Evolutionary conservation across 1,140 invertebrate species (phyloP).

Genomic region (Drosophila funebris): DNA sequence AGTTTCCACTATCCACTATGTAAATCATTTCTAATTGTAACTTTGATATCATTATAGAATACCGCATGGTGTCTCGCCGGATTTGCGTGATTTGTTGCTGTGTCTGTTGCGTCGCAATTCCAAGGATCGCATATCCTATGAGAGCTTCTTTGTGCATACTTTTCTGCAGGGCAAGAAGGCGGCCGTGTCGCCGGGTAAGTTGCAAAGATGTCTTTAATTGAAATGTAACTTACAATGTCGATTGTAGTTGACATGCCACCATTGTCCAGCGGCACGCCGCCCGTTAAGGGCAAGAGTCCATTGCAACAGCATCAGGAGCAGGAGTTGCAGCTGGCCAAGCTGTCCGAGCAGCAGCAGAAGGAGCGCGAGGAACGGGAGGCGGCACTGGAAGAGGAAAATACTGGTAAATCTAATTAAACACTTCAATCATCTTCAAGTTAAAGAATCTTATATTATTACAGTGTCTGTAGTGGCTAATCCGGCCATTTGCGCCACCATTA

Average conservation of each 20-base stretch:
- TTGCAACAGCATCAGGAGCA: conserved; percentile 76
- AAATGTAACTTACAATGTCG: conserved; percentile 19
- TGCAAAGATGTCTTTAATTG: not conserved
- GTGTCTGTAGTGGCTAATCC: conserved; percentile 81
- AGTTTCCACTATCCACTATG: too few relatives aligned
- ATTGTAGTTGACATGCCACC: conserved; percentile 75
- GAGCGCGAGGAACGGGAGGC: conserved; percentile 69
- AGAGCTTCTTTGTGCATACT: conserved; percentile 96
- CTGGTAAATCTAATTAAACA: conserved; percentile 38
- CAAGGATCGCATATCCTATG: conserved; percentile 97
- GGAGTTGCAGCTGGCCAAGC: conserved; percentile 67
- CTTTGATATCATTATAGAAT: conserved; percentile 87
- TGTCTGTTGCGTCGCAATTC: conserved; percentile 96
- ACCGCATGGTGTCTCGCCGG: conserved; percentile 94
- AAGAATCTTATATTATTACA: conserved; percentile 23
- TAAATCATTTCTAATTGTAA: too few relatives aligned
- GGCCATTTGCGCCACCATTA: conserved; percentile 81
- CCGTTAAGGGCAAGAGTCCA: conserved; percentile 76
- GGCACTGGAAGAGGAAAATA: conserved; percentile 68
- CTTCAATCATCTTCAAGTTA: too few relatives aligned
- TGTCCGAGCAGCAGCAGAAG: conserved; percentile 66
- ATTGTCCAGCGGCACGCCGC: conserved; percentile 65
- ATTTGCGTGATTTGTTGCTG: conserved; percentile 93
- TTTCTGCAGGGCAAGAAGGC: conserved; percentile 91
- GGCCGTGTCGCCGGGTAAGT: conserved; percentile 79